Conservation (phyloP, 1,140 invertebrate species). For the Cydia pomonella region DNA sequence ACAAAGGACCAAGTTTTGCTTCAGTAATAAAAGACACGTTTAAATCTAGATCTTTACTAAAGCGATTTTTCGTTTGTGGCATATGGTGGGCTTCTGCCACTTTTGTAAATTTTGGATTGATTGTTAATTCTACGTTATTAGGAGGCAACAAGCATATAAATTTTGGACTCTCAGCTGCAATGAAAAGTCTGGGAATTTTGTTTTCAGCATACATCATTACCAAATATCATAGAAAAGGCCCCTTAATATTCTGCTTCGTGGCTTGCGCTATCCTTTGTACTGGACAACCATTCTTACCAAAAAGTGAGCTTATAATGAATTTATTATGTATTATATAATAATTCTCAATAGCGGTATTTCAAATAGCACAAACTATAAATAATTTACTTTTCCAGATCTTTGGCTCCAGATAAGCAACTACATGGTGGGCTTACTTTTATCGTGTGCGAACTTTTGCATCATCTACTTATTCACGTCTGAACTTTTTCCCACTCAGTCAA, state of each 20-base stretch:
- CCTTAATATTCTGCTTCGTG: conserved; percentile 54
- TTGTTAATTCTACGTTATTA: conserved; percentile 88
- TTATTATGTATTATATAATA: background rate
- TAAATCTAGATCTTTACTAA: conserved; percentile 49
- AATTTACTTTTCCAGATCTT: conserved; percentile 43
- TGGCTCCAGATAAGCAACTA: conserved; percentile 67
- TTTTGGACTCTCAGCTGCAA: conserved; percentile 83
- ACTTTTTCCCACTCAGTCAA: conserved; percentile 85
- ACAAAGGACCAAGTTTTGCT: conserved; percentile 37
- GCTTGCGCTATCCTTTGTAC: conserved; percentile 54
- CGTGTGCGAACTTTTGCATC: conserved; percentile 81
- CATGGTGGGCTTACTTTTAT: conserved; percentile 83
- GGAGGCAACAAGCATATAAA: conserved; percentile 86
- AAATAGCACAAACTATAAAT: background rate
- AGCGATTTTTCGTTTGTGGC: conserved; percentile 80
- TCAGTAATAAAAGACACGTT: conserved; percentile 45
- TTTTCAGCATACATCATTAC: conserved; percentile 67
- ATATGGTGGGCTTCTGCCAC: conserved; percentile 87
- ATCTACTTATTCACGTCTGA: conserved; percentile 86
- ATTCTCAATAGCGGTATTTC: conserved; percentile 3
- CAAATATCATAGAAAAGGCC: conserved; percentile 56
- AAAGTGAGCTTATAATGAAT: conserved; percentile 45
- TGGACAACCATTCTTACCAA: conserved; percentile 54
- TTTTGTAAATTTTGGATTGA: conserved; percentile 89
- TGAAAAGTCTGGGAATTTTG: conserved; percentile 86